A percentile compares a stretch with the other conserved stretches of the same genome.
These are phyloP conservation scores for Paragorgia papillata DNA, from an alignment of 92 coral and sea anemone genomes.

Conservation along the genomic window DNA sequence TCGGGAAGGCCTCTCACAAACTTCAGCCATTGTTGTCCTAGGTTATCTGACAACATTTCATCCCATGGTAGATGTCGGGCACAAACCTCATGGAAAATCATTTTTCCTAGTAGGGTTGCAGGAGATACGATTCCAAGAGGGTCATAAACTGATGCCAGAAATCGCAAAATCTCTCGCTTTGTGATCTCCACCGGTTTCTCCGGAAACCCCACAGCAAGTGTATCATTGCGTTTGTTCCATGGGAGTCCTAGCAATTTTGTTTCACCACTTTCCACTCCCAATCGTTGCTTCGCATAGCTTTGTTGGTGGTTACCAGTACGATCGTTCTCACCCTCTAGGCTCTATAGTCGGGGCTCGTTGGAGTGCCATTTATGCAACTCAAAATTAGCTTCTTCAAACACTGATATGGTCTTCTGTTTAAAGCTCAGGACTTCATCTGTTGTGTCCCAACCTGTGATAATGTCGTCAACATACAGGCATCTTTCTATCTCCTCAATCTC, in stretches of 20 bases:
- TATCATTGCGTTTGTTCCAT: conserved; percentile 55
- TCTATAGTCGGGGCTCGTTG: conserved; percentile 12
- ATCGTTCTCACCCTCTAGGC: neutral
- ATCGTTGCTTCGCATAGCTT: conserved; percentile 18
- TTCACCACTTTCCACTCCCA: conserved; percentile 34
- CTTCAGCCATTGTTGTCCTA: too few relatives aligned
- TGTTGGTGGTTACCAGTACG: conserved; percentile 8
- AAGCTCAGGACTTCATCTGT: neutral
- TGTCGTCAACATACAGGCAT: neutral
- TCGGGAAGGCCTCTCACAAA: too few relatives aligned
- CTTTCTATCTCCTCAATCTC: conserved; percentile 24
- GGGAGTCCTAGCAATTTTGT: conserved; percentile 53
- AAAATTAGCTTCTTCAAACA: conserved; percentile 1
- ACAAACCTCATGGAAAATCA: neutral
- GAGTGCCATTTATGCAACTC: conserved; percentile 33
- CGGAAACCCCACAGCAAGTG: conserved; percentile 40
- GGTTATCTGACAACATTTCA: neutral
- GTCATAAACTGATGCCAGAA: neutral
- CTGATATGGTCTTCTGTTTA: neutral
- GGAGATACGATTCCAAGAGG: conserved; percentile 24
- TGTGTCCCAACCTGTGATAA: conserved; percentile 24
- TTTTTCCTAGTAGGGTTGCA: conserved; percentile 30
- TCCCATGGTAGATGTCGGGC: conserved; percentile 11
- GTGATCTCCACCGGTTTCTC: conserved; percentile 32
- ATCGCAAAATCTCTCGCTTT: conserved; percentile 27